Evolutionary conservation across 1,140 invertebrate species (phyloP), one percentile per base, ranked within the genome.

Genomic region (Drosophila neocordata): DNA sequence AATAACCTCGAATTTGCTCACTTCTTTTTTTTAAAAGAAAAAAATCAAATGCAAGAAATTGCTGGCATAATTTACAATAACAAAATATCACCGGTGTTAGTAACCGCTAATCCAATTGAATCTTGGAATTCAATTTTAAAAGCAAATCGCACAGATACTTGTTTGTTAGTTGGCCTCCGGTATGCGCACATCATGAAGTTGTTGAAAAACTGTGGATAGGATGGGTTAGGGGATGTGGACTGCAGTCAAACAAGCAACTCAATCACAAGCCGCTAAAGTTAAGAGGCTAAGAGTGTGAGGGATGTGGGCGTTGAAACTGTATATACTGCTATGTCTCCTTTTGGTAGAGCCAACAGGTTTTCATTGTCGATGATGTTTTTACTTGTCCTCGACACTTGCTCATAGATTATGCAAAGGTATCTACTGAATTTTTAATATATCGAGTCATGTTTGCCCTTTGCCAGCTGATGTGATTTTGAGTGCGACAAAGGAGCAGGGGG

Each of bases 381-480:
- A 88, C 87, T 90, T 90, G 78, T 89, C 41, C 41, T 48, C 80
- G 80, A 89, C 88, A 90, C 89, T 89, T 90, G 73, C 82, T 90
- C 85, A 90, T 90, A 77, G 89, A 90, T 90, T 90, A 90, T 90
- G 89, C 89, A 90, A 65, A 89, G 77, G 84, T 89, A 80, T 81
- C 87, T 89, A 57, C 56, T 90, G 83, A 84, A 90, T 89, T 75
- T 90, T 82, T 90, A 90, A 90, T 90, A 72, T 65, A 69, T 79
- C 84, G 83, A 88, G 76, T 83, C 79, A 73, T 67, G 65, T 27
- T 69, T 69, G 69, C 77, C 63, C 65, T 67, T 68, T 5, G 71
- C 56, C 65, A 53, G 20, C 34, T 75, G 72, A 69, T 73, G 65
- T 69, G 65, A 73, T 79, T 78, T 78, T 75, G 63, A 70, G 74